These are phyloP conservation scores for Agapornis roseicollis DNA, from an alignment of 2,113 vertebrate species.

Conservation along the genomic window DNA sequence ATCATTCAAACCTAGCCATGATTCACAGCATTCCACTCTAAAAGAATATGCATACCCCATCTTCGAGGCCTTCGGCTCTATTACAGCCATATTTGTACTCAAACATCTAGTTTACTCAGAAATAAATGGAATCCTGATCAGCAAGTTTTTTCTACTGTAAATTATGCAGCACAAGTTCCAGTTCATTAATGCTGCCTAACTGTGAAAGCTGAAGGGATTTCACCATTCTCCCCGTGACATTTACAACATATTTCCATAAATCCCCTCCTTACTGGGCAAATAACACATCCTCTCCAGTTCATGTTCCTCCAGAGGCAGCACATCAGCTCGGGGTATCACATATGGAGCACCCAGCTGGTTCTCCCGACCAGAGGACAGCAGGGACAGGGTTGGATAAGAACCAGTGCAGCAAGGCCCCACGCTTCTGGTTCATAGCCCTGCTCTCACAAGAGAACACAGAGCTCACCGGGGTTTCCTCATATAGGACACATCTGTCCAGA, in stretches of 20 bases:
- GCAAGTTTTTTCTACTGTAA: neutral
- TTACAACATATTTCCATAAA: slow-evolving; percentile 43
- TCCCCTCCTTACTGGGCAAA: slow-evolving; percentile 30
- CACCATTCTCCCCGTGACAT: slow-evolving; percentile 21
- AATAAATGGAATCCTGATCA: neutral
- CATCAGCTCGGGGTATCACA: neutral
- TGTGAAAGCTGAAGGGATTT: slow-evolving; percentile 25
- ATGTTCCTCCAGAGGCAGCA: neutral
- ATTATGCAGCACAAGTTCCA: slow-evolving; percentile 6
- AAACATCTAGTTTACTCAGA: neutral
- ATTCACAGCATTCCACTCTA: neutral
- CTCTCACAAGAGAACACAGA: neutral
- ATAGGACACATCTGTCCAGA: neutral
- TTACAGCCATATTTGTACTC: neutral
- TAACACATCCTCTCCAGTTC: neutral
- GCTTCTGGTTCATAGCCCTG: neutral
- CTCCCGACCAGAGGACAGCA: neutral
- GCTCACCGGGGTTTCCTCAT: neutral
- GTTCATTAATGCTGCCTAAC: neutral
- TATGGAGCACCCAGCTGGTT: neutral
- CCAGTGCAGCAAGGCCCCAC: neutral
- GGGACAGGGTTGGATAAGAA: neutral
- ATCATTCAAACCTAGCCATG: neutral
- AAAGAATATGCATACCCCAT: neutral
- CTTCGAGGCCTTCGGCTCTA: neutral